A percentile compares a stretch with the other conserved stretches of the same genome.
phyloP scores from a whole-genome alignment of 2,113 vertebrate genomes.

The Pangasianodon hypophthalmus region DNA sequence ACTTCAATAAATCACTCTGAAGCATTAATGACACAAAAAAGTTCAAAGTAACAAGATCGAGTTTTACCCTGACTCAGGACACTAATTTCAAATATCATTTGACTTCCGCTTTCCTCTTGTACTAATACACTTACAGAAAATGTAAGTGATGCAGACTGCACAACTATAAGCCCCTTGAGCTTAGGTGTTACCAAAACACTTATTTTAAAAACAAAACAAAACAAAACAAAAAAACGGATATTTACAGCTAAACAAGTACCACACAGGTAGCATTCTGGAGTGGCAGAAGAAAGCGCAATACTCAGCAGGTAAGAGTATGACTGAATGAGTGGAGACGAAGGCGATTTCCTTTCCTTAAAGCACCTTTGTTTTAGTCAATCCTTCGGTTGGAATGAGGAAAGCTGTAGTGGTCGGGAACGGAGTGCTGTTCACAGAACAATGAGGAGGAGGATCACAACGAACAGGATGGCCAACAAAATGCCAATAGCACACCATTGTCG shows the following conservation, averaged over 20 bases:
- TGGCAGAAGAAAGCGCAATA: conserved; percentile 14
- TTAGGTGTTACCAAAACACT: not conserved
- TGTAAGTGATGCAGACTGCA: conserved; percentile 20
- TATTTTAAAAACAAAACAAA: not conserved
- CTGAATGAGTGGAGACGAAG: not conserved
- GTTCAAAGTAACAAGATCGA: not conserved
- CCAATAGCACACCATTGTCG: conserved; percentile 97
- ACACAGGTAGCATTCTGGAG: conserved; percentile 6
- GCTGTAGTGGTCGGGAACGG: not conserved
- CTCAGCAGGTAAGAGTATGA: conserved; percentile 28
- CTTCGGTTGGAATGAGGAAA: not conserved
- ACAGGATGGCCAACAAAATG: conserved; percentile 82
- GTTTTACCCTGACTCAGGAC: not conserved
- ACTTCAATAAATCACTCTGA: not conserved
- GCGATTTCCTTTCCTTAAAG: conserved; percentile 38
- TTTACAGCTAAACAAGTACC: conserved; percentile 33
- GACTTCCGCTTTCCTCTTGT: not conserved
- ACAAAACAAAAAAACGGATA: not conserved
- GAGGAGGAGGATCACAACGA: conserved; percentile 89
- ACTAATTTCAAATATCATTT: not conserved
- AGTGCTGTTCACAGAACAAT: conserved; percentile 77
- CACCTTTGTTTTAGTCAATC: conserved; percentile 17
- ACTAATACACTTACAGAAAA: conserved; percentile 32
- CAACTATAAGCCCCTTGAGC: conserved; percentile 8
- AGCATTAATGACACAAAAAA: not conserved